phyloP scores from a whole-genome alignment of 2,888 invertebrate species.

The Nematopogon swammerdamellus region DNA sequence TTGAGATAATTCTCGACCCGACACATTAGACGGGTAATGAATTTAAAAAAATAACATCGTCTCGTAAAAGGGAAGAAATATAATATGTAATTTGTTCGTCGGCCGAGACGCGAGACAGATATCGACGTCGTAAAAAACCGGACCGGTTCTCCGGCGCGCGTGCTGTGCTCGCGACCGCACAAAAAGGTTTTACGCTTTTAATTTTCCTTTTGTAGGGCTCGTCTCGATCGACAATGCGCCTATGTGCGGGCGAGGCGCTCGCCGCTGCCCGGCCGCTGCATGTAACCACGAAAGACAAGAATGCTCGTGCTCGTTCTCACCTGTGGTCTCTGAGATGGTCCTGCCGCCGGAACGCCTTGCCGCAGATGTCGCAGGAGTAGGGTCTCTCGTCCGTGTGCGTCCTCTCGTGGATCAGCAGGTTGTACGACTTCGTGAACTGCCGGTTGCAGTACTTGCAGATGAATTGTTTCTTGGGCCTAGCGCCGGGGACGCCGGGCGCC shows the following conservation, averaged over 20 bases:
- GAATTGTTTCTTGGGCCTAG: slow-evolving; percentile 79
- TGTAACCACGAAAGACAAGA: background rate
- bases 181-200: slow-evolving; percentile 49
- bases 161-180: slow-evolving; percentile 52
- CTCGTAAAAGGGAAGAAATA: slow-evolving; percentile 55
- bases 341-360: slow-evolving; percentile 93
- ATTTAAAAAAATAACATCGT: slow-evolving; percentile 34
- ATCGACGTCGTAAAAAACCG: slow-evolving; percentile 50
- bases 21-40: slow-evolving; percentile 38
- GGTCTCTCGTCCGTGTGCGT: slow-evolving; percentile 97
- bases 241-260: background rate
- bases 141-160: slow-evolving; percentile 50
- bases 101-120: slow-evolving; percentile 45
- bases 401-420: slow-evolving; percentile 93
- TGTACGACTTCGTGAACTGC: slow-evolving; percentile 97
- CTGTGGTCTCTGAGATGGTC: slow-evolving; percentile 91
- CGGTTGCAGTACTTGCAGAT: slow-evolving; percentile 97
- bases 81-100: slow-evolving; percentile 53
- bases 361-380: slow-evolving; percentile 94
- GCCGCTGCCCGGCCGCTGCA: background rate
- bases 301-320: slow-evolving; percentile 46
- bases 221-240: background rate
- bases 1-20: slow-evolving; percentile 25
- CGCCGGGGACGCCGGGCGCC: slow-evolving; percentile 54
- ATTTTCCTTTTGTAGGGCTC: slow-evolving; percentile 27